Percentiles rank a stretch among this genome's conserved stretches.
Conservation (phyloP, 2,888 invertebrate genomes). For the Zhuqinia jingwanae region DNA sequence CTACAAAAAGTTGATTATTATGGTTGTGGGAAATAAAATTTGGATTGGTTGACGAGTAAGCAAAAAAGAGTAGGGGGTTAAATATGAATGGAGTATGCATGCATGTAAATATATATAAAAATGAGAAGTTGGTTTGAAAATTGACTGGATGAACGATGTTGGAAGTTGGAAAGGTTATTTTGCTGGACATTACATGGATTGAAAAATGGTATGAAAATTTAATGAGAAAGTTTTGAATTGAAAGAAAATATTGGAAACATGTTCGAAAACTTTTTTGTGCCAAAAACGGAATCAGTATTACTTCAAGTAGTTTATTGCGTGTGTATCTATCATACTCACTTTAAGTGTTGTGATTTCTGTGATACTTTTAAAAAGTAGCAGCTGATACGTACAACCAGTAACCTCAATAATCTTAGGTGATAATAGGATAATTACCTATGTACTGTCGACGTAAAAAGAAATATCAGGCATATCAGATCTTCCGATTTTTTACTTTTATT, state of each 20-base stretch:
- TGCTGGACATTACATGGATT: too few species aligned
- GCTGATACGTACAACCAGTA: constrained; percentile 45
- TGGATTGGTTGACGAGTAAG: too few species aligned
- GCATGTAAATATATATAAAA: too few species aligned
- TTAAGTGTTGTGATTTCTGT: constrained; percentile 30
- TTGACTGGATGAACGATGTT: too few species aligned
- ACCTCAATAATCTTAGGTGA: constrained; percentile 23
- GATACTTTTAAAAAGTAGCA: constrained; percentile 12
- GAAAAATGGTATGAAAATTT: not conserved
- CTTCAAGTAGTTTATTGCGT: not conserved
- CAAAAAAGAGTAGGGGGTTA: too few species aligned
- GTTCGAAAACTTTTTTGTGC: constrained; percentile 28
- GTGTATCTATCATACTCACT: not conserved
- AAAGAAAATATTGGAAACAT: not conserved
- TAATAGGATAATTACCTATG: constrained; percentile 4
- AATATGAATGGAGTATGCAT: too few species aligned
- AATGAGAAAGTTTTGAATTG: not conserved
- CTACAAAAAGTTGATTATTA: too few species aligned
- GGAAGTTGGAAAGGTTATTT: too few species aligned
- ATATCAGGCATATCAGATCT: constrained; percentile 54
- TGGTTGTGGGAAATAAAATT: too few species aligned
- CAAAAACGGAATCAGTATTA: not conserved
- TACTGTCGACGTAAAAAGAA: not conserved
- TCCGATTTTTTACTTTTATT: constrained; percentile 9
- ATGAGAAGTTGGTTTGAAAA: too few species aligned